Evolutionary conservation across 1,140 invertebrate species (phyloP).

Genomic region (Melipona quadrifasciata): DNA sequence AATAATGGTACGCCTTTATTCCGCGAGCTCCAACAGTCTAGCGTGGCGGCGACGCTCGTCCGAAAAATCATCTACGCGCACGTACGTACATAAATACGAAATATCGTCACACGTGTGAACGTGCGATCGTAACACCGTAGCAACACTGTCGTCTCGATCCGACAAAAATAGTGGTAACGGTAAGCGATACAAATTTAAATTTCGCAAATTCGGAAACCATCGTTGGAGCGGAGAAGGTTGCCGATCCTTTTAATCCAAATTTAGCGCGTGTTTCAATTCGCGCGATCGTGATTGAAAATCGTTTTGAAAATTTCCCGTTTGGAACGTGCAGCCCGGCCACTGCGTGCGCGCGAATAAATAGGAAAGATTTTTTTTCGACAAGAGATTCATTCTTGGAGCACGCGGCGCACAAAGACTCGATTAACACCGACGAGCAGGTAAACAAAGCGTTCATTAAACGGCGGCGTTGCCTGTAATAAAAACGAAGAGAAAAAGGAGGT

Average conservation of each 20-base stretch:
- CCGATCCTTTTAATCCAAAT: too few relatives aligned
- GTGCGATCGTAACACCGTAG: too few relatives aligned
- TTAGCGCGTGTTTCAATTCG: too few relatives aligned
- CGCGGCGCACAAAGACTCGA: constrained; percentile 18
- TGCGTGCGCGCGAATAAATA: not conserved
- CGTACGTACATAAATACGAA: not conserved
- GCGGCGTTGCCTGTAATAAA: constrained; percentile 8
- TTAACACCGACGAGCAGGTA: constrained; percentile 28
- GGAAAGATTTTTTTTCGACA: not conserved
- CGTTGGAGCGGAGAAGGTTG: too few relatives aligned
- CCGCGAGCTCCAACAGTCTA: not conserved
- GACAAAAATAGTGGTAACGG: too few relatives aligned
- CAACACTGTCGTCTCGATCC: too few relatives aligned
- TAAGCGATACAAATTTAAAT: too few relatives aligned
- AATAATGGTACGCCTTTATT: constrained; percentile 52
- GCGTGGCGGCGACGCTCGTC: not conserved
- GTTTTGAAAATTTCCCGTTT: not conserved
- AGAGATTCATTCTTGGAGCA: constrained; percentile 5
- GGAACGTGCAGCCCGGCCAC: not conserved
- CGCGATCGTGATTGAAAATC: not conserved
- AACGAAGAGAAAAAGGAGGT: not conserved
- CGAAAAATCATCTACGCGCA: not conserved
- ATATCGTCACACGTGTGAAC: too few relatives aligned
- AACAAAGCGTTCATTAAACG: constrained; percentile 41
- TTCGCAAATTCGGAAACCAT: too few relatives aligned